phyloP scores from a whole-genome alignment of 1,140 invertebrate species.

The Tribolium madens region DNA sequence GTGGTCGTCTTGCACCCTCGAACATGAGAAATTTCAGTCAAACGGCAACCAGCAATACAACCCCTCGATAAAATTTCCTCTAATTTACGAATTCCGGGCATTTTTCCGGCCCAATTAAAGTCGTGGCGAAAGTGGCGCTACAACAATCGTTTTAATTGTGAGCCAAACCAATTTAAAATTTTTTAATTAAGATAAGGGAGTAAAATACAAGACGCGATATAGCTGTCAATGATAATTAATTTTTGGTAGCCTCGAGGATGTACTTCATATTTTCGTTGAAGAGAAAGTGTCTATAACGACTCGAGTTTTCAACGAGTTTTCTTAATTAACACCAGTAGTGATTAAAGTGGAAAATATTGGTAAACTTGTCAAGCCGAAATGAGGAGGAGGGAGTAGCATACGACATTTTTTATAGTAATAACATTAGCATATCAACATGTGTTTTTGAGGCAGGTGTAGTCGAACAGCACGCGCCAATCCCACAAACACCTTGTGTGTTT shows the following conservation, averaged over 20 bases:
- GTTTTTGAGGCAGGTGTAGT: constrained; percentile 54
- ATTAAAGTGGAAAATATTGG: constrained; percentile 20
- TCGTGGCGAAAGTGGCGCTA: constrained; percentile 8
- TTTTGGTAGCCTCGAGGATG: background rate
- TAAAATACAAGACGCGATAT: constrained; percentile 17
- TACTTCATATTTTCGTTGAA: background rate
- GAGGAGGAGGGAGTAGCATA: constrained; percentile 13
- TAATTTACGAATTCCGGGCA: background rate
- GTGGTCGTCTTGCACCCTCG: background rate
- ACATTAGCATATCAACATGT: constrained; percentile 55
- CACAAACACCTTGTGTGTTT: constrained; percentile 52
- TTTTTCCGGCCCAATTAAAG: background rate
- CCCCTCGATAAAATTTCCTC: background rate
- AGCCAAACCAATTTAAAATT: constrained; percentile 15
- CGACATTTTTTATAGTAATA: constrained; percentile 40
- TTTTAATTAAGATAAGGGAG: constrained; percentile 19
- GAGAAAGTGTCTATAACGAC: constrained; percentile 24
- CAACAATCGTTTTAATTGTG: constrained; percentile 5
- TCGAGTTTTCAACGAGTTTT: background rate
- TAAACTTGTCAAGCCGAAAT: constrained; percentile 1
- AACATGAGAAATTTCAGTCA: background rate
- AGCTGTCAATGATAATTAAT: constrained; percentile 32
- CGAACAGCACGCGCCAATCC: constrained; percentile 51
- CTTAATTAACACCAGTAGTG: constrained; percentile 32
- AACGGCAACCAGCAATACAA: background rate